Evolutionary conservation across 2,113 vertebrate genomes (phyloP).

Genomic region (Toxotes chatareus): DNA sequence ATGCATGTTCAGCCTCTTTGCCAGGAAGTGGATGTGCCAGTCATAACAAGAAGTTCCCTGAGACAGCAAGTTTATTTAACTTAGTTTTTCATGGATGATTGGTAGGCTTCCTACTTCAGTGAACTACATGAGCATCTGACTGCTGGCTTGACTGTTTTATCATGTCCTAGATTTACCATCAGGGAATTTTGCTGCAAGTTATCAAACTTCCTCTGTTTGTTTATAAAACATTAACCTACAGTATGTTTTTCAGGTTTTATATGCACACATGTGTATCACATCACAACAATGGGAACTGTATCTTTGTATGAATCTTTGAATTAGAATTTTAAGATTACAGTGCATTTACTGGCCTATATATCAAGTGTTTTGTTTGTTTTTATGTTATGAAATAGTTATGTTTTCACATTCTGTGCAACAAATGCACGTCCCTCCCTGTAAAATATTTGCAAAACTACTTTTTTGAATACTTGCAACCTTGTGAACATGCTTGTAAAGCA

Average conservation of each 20-base stretch:
- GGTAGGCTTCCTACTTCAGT: conserved; percentile 52
- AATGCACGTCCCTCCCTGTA: not conserved
- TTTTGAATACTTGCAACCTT: not conserved
- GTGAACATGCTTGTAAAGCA: not conserved
- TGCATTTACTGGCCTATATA: not conserved
- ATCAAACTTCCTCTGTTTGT: conserved; percentile 42
- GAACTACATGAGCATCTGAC: conserved; percentile 49
- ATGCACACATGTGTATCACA: not conserved
- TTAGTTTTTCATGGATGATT: conserved; percentile 70
- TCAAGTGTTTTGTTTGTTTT: too few species aligned
- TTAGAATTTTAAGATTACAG: too few species aligned
- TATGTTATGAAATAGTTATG: too few species aligned
- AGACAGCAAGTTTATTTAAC: conserved; percentile 77
- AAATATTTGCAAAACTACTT: not conserved
- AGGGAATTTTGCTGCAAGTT: conserved; percentile 32
- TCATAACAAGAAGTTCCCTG: conserved; percentile 74
- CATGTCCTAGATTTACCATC: conserved; percentile 63
- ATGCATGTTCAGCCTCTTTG: conserved; percentile 79
- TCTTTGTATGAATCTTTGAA: not conserved
- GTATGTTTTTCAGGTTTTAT: not conserved
- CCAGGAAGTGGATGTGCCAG: conserved; percentile 69
- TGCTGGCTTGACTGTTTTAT: conserved; percentile 67
- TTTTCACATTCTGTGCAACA: not conserved
- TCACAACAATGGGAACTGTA: not conserved
- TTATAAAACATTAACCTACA: conserved; percentile 39